Base-by-base conservation (phyloP, 2,113 vertebrate species). In the Coturnix japonica region DNA sequence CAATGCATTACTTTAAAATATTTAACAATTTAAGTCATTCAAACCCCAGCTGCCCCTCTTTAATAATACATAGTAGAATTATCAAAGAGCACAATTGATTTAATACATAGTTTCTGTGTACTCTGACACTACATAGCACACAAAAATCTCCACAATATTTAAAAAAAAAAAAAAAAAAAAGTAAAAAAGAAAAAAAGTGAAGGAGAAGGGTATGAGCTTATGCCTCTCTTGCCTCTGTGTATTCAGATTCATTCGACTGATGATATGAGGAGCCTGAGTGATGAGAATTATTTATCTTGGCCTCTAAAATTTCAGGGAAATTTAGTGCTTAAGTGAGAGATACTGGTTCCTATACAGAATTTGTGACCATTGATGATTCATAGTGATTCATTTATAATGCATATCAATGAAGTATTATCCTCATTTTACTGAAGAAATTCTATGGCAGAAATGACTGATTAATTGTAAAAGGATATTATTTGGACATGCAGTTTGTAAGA, bases 1-100 rank as follows among this genome's bases (percentile, higher is more conserved):
- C 5, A 64, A 65, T 39, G 8, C 14, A 60, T 79, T 75, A 26
- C 35, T 72, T 44, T 88, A 83, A 82, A 92, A 64, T 66, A 20
- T 14, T 79, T 78, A 85, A 47, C 7, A 79, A 72, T 76, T 72
- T 67, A 53, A 72, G 31, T 79, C 46, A 72, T 72, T 90, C 49
- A 85, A 44, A 71, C 5, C 23, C 14, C 61, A 85, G 6, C 33
- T 88, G 26, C 76, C 13, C 11, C 31, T 85, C 76, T 10, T 10
- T 67, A 90, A 82, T 71, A 70, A 82, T 79, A 79, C 4, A 26
- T 4, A 67, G 16, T n/a, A 72, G 11, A 43, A 49, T 57, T 75
- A 76, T 46, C 67, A 18, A 83, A 81, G 23, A 81, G 15, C 6
- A n/a, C 31, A 11, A 56, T 26, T 72, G 53, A 47, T 81, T 66